Evolutionary conservation across 2,113 vertebrate genomes (phyloP).

Genomic region (Cyphomyrus plagiostoma): DNA sequence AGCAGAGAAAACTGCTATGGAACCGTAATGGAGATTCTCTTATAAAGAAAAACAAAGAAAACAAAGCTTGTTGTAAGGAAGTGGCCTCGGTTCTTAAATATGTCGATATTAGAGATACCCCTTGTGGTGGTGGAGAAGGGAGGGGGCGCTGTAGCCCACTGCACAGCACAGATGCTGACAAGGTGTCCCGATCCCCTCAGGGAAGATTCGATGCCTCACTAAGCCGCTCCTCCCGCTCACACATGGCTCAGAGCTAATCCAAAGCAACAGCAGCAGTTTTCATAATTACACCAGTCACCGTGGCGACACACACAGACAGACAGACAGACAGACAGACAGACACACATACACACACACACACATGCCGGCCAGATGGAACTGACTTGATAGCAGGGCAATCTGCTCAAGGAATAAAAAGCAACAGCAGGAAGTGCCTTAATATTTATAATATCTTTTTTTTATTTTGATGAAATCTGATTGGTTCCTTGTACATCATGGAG

Average conservation of each 20-base stretch:
- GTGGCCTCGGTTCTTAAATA: neutral
- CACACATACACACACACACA: neutral
- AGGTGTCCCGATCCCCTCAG: neutral
- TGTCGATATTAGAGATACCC: neutral
- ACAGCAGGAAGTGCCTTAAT: neutral
- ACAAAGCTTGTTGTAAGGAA: neutral
- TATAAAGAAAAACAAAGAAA: neutral
- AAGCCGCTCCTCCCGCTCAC: neutral
- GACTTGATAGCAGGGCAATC: slow-evolving; percentile 6
- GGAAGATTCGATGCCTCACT: neutral
- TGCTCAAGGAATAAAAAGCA: slow-evolving; percentile 11
- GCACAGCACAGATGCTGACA: neutral
- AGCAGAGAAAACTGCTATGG: neutral
- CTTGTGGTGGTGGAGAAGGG: neutral
- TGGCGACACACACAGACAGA: neutral
- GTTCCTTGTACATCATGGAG: neutral
- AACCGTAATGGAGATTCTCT: neutral
- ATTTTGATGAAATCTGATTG: neutral
- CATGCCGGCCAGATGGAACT: neutral
- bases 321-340: neutral
- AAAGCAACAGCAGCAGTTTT: neutral
- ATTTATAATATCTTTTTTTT: neutral
- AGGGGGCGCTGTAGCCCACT: neutral
- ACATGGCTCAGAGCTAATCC: neutral
- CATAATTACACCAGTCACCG: neutral